These are phyloP conservation scores for Spea hammondii DNA, from an alignment of 2,797 vertebrate genomes.

Conservation along the genomic window DNA sequence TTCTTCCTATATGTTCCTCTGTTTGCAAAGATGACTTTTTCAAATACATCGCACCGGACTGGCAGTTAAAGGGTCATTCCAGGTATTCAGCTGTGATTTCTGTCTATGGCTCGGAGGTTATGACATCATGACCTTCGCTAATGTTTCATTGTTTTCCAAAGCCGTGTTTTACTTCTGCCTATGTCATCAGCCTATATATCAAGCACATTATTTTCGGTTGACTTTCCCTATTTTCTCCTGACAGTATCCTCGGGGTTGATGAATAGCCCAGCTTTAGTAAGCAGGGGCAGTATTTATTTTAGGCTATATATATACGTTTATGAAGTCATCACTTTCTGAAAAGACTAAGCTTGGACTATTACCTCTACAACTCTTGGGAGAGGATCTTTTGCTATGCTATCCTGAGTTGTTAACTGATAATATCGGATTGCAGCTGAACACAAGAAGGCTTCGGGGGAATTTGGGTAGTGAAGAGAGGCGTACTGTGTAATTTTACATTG, in stretches of 20 bases:
- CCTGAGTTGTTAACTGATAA: conserved; percentile 45
- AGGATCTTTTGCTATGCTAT: neutral
- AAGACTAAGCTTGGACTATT: conserved; percentile 49
- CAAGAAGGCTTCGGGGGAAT: conserved; percentile 37
- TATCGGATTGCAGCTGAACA: conserved; percentile 39
- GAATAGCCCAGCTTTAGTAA: conserved; percentile 57
- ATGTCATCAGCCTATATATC: conserved; percentile 58
- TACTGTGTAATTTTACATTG: conserved; percentile 18
- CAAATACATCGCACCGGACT: neutral
- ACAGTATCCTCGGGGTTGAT: conserved; percentile 65
- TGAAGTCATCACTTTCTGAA: conserved; percentile 58
- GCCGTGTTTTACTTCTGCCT: conserved; percentile 59
- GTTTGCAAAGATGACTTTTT: neutral
- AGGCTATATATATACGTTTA: conserved; percentile 55
- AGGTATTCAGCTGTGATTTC: conserved; percentile 5
- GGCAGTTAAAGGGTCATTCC: neutral
- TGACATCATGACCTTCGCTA: conserved; percentile 18
- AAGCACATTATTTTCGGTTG: conserved; percentile 56
- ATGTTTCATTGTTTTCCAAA: conserved; percentile 42
- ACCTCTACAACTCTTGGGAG: conserved; percentile 43
- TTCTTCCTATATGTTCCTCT: neutral
- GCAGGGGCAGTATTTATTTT: conserved; percentile 62
- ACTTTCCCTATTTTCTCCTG: conserved; percentile 64
- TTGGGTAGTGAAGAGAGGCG: conserved; percentile 11
- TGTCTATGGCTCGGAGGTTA: neutral